Evolutionary conservation across 1,140 invertebrate species (phyloP).

Genomic region (Galendromus occidentalis): DNA sequence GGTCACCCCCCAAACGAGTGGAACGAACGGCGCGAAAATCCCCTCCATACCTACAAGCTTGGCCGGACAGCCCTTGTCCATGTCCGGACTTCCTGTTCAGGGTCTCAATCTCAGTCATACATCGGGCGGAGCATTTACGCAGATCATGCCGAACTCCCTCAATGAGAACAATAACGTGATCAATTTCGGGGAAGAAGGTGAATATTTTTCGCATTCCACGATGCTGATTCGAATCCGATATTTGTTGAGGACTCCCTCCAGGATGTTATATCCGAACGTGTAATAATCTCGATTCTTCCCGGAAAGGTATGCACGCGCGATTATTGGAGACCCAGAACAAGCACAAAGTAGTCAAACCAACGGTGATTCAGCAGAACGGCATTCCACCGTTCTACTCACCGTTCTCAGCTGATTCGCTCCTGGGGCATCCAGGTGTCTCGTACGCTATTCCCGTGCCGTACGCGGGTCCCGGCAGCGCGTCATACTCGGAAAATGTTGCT

Average conservation of each 20-base stretch:
- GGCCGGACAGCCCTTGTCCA: too few species aligned
- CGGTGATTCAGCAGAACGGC: conserved; percentile 8
- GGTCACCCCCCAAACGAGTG: background rate
- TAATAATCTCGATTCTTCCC: background rate
- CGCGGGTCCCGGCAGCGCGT: background rate
- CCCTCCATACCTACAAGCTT: background rate
- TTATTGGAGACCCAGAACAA: conserved; percentile 14
- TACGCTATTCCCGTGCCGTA: background rate
- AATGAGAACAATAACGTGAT: conserved; percentile 4
- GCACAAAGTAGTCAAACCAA: conserved; percentile 7
- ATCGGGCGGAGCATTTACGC: background rate
- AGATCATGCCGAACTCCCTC: background rate
- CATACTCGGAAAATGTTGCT: background rate
- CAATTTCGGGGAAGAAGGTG: conserved; percentile 3
- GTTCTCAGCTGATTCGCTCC: background rate
- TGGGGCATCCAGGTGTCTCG: background rate
- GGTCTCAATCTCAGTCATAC: background rate
- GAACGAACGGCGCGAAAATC: background rate
- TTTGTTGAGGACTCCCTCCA: too few species aligned
- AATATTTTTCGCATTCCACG: too few species aligned
- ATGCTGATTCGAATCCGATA: too few species aligned
- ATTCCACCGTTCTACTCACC: background rate
- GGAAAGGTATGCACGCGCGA: conserved; percentile 25
- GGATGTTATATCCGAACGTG: too few species aligned
- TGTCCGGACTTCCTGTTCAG: background rate